Percentiles rank a stretch among this genome's conserved stretches.
Conservation (phyloP, 92 coral and sea anemone species). For the Paragorgia papillata region DNA sequence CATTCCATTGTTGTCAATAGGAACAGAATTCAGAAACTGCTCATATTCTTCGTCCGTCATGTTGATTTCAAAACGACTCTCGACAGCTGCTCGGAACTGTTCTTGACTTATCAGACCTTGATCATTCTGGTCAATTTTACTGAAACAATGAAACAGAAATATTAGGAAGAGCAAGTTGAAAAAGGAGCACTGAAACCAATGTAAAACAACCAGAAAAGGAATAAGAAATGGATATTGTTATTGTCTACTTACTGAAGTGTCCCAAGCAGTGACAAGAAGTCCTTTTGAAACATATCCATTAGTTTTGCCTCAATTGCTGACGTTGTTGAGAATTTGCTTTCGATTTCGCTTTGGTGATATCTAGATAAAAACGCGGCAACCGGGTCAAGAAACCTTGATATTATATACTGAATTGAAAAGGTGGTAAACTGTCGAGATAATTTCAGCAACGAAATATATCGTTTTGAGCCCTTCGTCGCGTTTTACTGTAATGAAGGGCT, state of each 20-base stretch:
- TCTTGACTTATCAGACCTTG: constrained; percentile 86
- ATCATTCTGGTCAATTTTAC: constrained; percentile 92
- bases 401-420: no score
- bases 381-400: neutral
- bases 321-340: constrained; percentile 89
- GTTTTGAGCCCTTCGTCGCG: no score
- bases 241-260: constrained; percentile 83
- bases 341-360: constrained; percentile 91
- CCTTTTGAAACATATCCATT: constrained; percentile 91
- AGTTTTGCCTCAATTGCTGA: constrained; percentile 93
- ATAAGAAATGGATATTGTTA: no score
- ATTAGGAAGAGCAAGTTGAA: no score
- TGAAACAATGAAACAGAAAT: no score
- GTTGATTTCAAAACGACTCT: constrained; percentile 91
- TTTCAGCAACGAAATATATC: no score
- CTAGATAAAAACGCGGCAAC: constrained; percentile 24
- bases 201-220: no score
- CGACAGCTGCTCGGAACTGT: constrained; percentile 98
- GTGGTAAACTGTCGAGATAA: no score
- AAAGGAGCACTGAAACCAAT: no score
- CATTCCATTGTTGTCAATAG: constrained; percentile 91
- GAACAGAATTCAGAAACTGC: constrained; percentile 67
- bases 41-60: constrained; percentile 88
- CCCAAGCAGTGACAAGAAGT: constrained; percentile 91
- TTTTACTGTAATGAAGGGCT: no score